Percentiles rank a stretch among this genome's conserved stretches.
Conservation (phyloP, 2,113 vertebrate genomes). For the Diadophis punctatus region DNA sequence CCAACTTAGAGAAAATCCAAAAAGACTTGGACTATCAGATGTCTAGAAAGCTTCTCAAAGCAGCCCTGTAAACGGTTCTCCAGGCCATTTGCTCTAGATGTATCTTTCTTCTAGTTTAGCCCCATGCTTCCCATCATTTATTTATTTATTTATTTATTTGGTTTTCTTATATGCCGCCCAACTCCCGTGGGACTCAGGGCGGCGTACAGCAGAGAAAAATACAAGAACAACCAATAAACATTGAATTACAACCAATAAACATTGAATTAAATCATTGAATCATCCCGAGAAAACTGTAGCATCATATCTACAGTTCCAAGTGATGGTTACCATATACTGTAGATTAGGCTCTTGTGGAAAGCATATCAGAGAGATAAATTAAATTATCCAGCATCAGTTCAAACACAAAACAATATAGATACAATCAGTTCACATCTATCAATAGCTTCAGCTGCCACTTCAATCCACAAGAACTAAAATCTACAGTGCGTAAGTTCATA, state of each 20-base stretch:
- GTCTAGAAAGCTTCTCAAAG: neutral
- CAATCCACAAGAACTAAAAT: neutral
- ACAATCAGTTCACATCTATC: neutral
- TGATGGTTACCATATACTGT: neutral
- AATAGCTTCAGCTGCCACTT: neutral
- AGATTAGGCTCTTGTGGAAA: neutral
- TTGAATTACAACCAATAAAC: no score
- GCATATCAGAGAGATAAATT: neutral
- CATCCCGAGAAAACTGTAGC: neutral
- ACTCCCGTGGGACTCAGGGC: no score
- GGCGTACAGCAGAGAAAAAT: no score
- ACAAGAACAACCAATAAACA: no score
- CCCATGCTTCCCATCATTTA: no score
- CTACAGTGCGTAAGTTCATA: neutral
- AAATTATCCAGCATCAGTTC: neutral
- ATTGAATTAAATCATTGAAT: no score
- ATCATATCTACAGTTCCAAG: neutral
- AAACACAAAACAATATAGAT: neutral
- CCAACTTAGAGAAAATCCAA: neutral
- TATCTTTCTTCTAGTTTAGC: no score
- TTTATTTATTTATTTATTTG: no score
- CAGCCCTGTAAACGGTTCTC: neutral
- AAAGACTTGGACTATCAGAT: neutral
- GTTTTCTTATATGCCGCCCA: no score
- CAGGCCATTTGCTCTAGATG: neutral